Percentiles rank a stretch among this genome's conserved stretches.
Conservation (phyloP, 2,113 vertebrate species). For the Merops nubicus region DNA sequence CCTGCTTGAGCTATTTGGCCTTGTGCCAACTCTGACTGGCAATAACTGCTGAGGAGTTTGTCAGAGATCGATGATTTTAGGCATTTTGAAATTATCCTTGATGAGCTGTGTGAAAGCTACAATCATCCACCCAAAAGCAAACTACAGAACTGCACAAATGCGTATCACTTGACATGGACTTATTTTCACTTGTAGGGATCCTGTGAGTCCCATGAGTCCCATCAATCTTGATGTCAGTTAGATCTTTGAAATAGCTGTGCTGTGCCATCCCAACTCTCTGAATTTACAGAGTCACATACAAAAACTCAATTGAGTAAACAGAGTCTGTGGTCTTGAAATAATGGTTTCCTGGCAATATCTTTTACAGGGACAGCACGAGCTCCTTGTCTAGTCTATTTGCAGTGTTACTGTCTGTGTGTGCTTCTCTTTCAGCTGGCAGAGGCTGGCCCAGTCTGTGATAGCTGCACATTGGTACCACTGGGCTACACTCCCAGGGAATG, state of each 20-base stretch:
- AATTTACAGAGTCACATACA: neutral
- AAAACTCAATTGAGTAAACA: neutral
- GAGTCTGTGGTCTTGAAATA: neutral
- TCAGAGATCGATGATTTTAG: conserved; percentile 37
- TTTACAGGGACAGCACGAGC: neutral
- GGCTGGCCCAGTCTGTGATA: neutral
- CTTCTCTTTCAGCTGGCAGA: neutral
- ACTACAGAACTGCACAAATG: neutral
- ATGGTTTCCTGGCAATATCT: neutral
- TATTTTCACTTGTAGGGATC: conserved; percentile 22
- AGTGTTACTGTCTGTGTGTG: neutral
- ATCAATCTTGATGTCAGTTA: conserved; percentile 28
- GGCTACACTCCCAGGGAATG: neutral
- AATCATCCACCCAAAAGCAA: neutral
- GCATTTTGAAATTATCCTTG: conserved; percentile 57
- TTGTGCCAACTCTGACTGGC: conserved; percentile 16
- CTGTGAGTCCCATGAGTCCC: conserved; percentile 14
- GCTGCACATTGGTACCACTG: neutral
- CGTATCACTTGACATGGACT: neutral
- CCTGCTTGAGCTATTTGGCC: neutral
- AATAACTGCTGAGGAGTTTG: conserved; percentile 19
- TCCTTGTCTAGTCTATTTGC: neutral
- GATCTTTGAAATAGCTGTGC: conserved; percentile 41
- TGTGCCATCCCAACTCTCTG: neutral
- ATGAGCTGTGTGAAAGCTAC: conserved; percentile 23